Percentiles rank a stretch among this genome's conserved stretches.
Evolutionary conservation across 2,888 invertebrate species (phyloP).

Genomic region (Drosophila greeni): DNA sequence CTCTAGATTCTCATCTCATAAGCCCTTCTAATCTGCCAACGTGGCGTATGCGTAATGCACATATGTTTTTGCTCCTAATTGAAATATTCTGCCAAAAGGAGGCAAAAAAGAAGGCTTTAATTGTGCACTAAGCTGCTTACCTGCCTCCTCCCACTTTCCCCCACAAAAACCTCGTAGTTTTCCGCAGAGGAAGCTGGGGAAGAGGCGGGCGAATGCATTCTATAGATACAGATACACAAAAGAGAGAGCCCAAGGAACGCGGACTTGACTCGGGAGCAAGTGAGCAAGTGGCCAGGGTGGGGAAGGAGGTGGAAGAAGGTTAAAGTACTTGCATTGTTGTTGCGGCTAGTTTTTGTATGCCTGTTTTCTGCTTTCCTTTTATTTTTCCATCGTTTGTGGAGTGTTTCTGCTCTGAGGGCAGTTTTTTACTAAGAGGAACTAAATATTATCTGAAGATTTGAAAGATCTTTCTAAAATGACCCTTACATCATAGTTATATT

Average conservation of each 20-base stretch:
- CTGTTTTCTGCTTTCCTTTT: not conserved
- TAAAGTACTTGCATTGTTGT: constrained; percentile 44
- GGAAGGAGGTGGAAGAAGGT: constrained; percentile 6
- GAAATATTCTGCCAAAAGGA: constrained; percentile 32
- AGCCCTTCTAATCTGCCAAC: constrained; percentile 18
- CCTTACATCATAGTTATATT: too few relatives aligned
- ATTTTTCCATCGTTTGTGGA: constrained; percentile 17
- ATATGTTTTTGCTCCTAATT: constrained; percentile 28
- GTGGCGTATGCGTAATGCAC: constrained; percentile 47
- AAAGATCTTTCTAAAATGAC: too few relatives aligned
- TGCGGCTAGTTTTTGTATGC: constrained; percentile 48
- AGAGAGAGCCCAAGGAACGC: constrained; percentile 19
- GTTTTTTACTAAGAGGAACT: not conserved
- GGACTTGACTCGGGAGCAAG: constrained; percentile 54
- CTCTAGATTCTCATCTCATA: constrained; percentile 6
- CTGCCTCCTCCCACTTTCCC: not conserved
- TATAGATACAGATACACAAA: constrained; percentile 57
- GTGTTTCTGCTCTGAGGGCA: not conserved
- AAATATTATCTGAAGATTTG: not conserved
- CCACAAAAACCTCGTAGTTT: constrained; percentile 2
- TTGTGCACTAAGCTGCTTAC: constrained; percentile 49
- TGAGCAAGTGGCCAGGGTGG: constrained; percentile 17
- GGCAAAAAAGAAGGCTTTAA: constrained; percentile 39
- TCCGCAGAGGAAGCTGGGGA: constrained; percentile 16
- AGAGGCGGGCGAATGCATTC: constrained; percentile 40